Base-by-base conservation (phyloP, 2,888 invertebrate genomes). In the Rhorus exstirpatorius region DNA sequence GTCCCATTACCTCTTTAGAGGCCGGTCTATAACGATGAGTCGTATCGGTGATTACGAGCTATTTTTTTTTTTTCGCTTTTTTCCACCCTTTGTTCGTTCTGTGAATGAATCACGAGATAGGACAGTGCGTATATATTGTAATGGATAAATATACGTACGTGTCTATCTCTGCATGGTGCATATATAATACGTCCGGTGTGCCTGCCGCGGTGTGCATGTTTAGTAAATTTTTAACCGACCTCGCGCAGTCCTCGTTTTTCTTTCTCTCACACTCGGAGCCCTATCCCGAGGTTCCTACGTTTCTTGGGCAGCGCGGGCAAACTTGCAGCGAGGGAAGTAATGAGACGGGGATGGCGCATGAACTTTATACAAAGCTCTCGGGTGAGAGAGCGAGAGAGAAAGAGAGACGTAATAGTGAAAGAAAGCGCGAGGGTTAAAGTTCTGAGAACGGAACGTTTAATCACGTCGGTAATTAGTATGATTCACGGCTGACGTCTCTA, bases 361-460 rank as follows among this genome's bases (percentile, higher is more conserved):
- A 74, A 75, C 71, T 81, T 71, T 51, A 17, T 46, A 55, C 44
- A n/a, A 44, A 38, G 72, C 70, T 49, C 51, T 14, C 14, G 58
- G 41, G 67, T 72, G 76, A 72, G 68, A 70, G 61, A 71, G 65
- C 61, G 70, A 77, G 65, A 75, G 80, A 85, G 88, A 68, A 63
- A 70, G 55, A 61, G 31, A 60, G 41, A 41, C 35, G 14, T 31
- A n/a, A 58, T 38, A 44, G 79, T 74, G 72, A 78, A 74, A 79
- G 67, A 77, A 75, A 55, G 78, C 78, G 65, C 82, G 83, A 86
- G 89, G 88, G 88, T 89, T 88, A 86, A 88, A 88, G 86, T 91
- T 91, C 91, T 84, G 81, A 85, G 91, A 91, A 91, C 86, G 86
- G 87, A 88, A 87, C 89, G 87, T 90, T 91, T 91, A 90, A 91